Evolutionary conservation across 2,113 vertebrate genomes (phyloP).

Genomic region (Uria lomvia): DNA sequence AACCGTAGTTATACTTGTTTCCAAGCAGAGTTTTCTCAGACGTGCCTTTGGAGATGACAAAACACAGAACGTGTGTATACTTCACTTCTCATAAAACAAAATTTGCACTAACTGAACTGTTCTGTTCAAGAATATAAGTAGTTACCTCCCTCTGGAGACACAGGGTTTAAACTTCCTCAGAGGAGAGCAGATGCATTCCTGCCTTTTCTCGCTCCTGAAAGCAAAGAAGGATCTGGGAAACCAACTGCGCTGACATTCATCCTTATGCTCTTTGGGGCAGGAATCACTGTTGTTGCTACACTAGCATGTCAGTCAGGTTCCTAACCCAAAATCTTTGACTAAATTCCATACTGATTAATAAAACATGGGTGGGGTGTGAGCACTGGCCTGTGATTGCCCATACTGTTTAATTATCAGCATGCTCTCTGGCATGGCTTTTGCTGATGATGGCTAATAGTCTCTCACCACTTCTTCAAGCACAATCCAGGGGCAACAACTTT

Average conservation of each 20-base stretch:
- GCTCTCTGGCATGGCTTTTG: neutral
- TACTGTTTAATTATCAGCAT: neutral
- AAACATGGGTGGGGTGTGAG: rapidly evolving
- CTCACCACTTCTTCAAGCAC: neutral
- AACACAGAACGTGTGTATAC: rapidly evolving
- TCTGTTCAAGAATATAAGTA: neutral
- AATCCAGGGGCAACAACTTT: neutral
- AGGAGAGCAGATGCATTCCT: neutral
- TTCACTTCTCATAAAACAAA: neutral
- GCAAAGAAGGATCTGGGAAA: neutral
- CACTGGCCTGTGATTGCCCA: neutral
- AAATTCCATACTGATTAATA: neutral
- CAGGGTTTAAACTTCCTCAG: neutral
- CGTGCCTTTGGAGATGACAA: neutral
- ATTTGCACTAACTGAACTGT: neutral
- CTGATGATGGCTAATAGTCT: neutral
- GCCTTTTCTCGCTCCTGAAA: neutral
- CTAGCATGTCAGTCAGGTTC: neutral
- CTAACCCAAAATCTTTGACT: neutral
- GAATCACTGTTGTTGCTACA: neutral
- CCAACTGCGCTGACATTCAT: neutral
- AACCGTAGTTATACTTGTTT: neutral
- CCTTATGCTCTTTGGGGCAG: neutral
- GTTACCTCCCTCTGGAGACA: neutral
- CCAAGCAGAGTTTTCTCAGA: neutral